These are phyloP conservation scores for Craterocephalus amniculus DNA, from an alignment of 2,797 vertebrate genomes.

Conservation along the genomic window DNA sequence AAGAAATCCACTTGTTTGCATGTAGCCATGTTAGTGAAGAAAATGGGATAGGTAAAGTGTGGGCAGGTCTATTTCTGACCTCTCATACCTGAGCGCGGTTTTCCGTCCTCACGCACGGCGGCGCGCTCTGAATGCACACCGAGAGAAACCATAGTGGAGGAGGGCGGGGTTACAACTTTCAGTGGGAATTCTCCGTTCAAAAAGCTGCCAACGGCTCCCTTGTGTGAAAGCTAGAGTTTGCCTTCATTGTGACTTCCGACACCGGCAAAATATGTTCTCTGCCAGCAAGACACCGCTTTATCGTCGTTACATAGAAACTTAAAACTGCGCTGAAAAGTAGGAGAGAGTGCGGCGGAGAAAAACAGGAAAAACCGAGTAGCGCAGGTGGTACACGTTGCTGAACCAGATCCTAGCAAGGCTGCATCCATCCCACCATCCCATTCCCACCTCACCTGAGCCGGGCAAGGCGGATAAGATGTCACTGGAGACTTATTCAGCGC, in stretches of 20 bases:
- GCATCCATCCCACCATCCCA: background rate
- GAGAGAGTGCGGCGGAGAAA: background rate
- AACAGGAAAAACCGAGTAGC: background rate
- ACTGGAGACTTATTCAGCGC: slow-evolving; percentile 81
- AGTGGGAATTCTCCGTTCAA: slow-evolving; percentile 77
- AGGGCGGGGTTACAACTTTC: slow-evolving; percentile 74
- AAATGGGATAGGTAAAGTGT: background rate
- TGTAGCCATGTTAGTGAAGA: background rate
- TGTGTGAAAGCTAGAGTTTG: slow-evolving; percentile 1
- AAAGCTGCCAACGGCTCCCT: slow-evolving; percentile 62
- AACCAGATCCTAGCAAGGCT: background rate
- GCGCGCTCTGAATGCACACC: slow-evolving; percentile 53
- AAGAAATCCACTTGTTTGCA: no score
- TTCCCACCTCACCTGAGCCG: slow-evolving; percentile 44
- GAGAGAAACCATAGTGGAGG: slow-evolving; percentile 31
- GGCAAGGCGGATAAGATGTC: slow-evolving; percentile 75
- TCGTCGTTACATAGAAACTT: slow-evolving; percentile 4
- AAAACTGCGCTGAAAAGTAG: background rate
- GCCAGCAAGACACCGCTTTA: background rate
- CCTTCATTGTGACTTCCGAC: background rate
- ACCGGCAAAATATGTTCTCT: slow-evolving; percentile 34
- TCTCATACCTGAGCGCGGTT: slow-evolving; percentile 3
- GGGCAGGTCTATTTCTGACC: background rate
- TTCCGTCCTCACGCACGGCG: slow-evolving; percentile 40
- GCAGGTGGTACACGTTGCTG: slow-evolving; percentile 63